These are phyloP conservation scores for Hyla sarda DNA, from an alignment of 2,113 vertebrate species.

Conservation along the genomic window DNA sequence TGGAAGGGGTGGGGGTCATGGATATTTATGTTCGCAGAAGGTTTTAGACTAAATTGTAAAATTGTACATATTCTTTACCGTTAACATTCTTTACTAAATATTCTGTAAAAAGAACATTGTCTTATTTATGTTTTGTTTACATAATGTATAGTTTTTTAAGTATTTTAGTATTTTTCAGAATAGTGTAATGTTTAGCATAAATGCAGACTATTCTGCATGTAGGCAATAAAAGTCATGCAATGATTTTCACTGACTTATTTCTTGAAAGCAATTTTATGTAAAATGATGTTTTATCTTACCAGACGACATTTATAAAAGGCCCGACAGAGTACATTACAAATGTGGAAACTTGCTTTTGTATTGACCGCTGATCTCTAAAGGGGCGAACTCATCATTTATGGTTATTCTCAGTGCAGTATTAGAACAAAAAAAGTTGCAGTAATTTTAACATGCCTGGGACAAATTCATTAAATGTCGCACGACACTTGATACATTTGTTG, in stretches of 20 bases:
- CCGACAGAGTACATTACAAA: too few relatives aligned
- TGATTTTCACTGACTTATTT: not conserved
- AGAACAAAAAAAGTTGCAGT: too few relatives aligned
- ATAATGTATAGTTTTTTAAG: constrained; percentile 92
- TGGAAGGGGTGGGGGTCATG: constrained; percentile 65
- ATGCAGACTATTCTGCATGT: constrained; percentile 83
- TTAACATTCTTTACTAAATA: constrained; percentile 77
- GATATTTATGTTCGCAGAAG: constrained; percentile 76
- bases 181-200: constrained; percentile 85
- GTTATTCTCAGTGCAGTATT: too few relatives aligned
- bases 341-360: too few relatives aligned
- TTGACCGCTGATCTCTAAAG: too few relatives aligned
- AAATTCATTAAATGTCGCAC: too few relatives aligned
- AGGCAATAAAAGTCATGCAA: constrained; percentile 78
- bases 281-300: too few relatives aligned
- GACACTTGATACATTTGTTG: too few relatives aligned
- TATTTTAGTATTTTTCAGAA: constrained; percentile 90
- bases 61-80: constrained; percentile 77
- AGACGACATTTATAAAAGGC: too few relatives aligned
- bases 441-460: too few relatives aligned
- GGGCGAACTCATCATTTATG: too few relatives aligned
- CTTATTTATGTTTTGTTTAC: constrained; percentile 94
- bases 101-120: constrained; percentile 81
- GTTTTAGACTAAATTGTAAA: constrained; percentile 72
- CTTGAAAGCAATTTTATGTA: not conserved